Percentiles rank a stretch among this genome's conserved stretches.
Evolutionary conservation across 2,888 invertebrate species (phyloP).

Genomic region (Corbicula japonica): DNA sequence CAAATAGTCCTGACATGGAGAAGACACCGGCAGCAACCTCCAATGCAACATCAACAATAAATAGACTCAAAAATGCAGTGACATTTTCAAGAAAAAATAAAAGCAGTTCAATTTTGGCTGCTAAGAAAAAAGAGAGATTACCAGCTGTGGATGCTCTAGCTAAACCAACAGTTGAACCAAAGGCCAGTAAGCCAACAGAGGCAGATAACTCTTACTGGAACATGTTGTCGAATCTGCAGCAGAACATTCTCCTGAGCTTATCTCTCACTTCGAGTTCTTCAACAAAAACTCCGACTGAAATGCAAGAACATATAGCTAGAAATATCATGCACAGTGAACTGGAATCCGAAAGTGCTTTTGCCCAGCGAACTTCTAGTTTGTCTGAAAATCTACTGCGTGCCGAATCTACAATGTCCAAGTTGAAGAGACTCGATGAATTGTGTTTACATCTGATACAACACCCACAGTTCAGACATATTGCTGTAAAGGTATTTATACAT

Average conservation of each 20-base stretch:
- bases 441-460: slow-evolving; percentile 91
- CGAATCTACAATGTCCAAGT: slow-evolving; percentile 87
- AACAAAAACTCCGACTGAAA: neutral
- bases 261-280: slow-evolving; percentile 8
- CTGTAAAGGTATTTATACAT: slow-evolving; percentile 89
- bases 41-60: slow-evolving; percentile 12
- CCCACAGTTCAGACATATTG: slow-evolving; percentile 91
- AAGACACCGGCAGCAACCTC: neutral
- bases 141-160: too few relatives aligned
- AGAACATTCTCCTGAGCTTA: slow-evolving; percentile 18
- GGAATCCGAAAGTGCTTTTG: slow-evolving; percentile 30
- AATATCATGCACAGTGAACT: slow-evolving; percentile 31
- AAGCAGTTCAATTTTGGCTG: too few relatives aligned
- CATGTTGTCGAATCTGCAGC: slow-evolving; percentile 22
- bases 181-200: neutral
- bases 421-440: slow-evolving; percentile 90
- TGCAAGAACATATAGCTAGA: slow-evolving; percentile 5
- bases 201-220: slow-evolving; percentile 29
- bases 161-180: neutral
- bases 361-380: slow-evolving; percentile 72
- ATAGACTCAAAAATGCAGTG: slow-evolving; percentile 12
- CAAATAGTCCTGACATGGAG: too few relatives aligned
- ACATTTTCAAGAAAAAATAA: too few relatives aligned
- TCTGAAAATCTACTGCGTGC: slow-evolving; percentile 74
- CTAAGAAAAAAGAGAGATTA: too few relatives aligned